Base-by-base conservation (phyloP, 2,113 vertebrate species). In the Aegotheles bennettii region DNA sequence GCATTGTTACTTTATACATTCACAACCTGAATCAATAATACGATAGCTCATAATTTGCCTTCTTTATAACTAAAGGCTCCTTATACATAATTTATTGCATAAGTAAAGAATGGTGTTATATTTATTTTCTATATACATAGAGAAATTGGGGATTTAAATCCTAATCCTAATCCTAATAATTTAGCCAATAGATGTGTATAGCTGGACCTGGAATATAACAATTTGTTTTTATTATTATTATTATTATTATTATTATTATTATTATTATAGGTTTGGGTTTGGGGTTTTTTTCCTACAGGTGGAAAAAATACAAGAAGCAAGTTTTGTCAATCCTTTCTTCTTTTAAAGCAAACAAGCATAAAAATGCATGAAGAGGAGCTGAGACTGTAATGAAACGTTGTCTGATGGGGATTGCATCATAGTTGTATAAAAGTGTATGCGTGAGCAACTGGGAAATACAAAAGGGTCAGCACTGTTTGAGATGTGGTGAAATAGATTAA, bases 401-500 rank as follows among this genome's bases (percentile, higher is more conserved):
- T 42, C 40, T 75, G 8, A 50, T 53, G 29, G 47, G 8, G 15
- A 26, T 59, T 87, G 35, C 24, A 69, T 43, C 35, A 45, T 3
- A 36, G 45, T 9, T 76, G 23, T 48, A n/a, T 45, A 67, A 87
- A 63, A 38, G n/a, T 73, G 26, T 24, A 43, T 42, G 17, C 89
- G 60, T 53, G 40, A 86, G 63, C 36, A 84, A 89, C 28, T 73
- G 69, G 50, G 65, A 91, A 89, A 84, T 65, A 53, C 1, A 4
- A 75, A 84, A 70, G 29, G 5, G 5, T 47, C 80, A 86, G 59
- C 29, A 11, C 14, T 54, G 29, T 65, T 75, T 82, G 82, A 78
- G 70, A 35, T 89, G 53, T 16, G 16, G 29, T 81, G 47, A 91
- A 84, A 59, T 26, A 87, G 73, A 87, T 87, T 93, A 87, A 91